phyloP scores from a whole-genome alignment of 2,797 vertebrate species.

The Champsocephalus esox region DNA sequence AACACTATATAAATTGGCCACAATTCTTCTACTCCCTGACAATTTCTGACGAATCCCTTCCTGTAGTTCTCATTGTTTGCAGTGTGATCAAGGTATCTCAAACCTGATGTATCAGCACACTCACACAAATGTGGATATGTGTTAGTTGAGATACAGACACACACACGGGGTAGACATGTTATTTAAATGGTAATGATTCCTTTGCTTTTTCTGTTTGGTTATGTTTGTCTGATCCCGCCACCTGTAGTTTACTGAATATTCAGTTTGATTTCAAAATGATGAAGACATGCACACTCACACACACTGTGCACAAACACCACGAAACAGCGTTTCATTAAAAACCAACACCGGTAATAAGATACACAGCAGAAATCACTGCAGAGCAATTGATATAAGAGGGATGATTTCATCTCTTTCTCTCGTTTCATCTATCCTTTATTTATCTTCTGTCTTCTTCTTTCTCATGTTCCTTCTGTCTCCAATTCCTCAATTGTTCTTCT shows the following conservation, averaged over 20 bases:
- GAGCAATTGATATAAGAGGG: conserved; percentile 55
- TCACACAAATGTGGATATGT: conserved; percentile 31
- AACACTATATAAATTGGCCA: neutral
- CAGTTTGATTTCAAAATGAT: conserved; percentile 50
- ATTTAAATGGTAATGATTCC: conserved; percentile 82
- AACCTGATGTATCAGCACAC: conserved; percentile 5
- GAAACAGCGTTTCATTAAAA: conserved; percentile 74
- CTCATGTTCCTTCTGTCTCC: conserved; percentile 30
- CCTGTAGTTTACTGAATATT: conserved; percentile 79
- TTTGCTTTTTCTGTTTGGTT: conserved; percentile 75
- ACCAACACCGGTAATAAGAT: conserved; percentile 71
- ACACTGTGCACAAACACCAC: conserved; percentile 33
- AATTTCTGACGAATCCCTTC: neutral
- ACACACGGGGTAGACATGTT: conserved; percentile 60
- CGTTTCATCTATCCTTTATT: conserved; percentile 30
- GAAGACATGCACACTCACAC: conserved; percentile 38
- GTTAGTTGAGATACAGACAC: conserved; percentile 42
- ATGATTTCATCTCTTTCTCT: conserved; percentile 42
- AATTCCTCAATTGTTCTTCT: conserved; percentile 62
- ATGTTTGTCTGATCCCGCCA: conserved; percentile 75
- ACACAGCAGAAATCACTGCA: conserved; percentile 43
- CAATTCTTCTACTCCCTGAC: neutral
- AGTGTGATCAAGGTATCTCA: conserved; percentile 20
- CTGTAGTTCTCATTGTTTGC: conserved; percentile 18
- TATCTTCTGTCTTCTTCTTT: conserved; percentile 22